Evolutionary conservation across 1,140 invertebrate species (phyloP).

Genomic region (Papilio polyxenes): DNA sequence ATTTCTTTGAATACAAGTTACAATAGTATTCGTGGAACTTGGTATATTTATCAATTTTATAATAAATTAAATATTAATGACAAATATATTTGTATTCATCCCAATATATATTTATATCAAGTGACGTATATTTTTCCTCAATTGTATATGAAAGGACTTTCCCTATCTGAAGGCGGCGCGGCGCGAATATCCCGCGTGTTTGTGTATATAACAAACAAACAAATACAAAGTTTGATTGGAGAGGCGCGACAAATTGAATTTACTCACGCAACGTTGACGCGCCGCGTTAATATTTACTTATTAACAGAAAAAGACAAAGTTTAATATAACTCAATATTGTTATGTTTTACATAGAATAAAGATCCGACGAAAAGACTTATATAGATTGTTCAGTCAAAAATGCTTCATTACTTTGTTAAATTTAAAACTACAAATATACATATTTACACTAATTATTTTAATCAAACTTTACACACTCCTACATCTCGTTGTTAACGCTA

Average conservation of each 20-base stretch:
- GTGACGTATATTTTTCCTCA: not conserved
- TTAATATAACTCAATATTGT: not conserved
- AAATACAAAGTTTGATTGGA: slow-evolving; percentile 13
- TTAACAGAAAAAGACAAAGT: not conserved
- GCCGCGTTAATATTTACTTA: not conserved
- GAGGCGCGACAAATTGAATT: slow-evolving; percentile 1
- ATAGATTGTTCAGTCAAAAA: no score
- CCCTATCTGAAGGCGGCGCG: not conserved
- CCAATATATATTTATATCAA: not conserved
- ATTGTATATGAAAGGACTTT: not conserved
- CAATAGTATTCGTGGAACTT: not conserved
- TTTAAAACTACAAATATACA: no score
- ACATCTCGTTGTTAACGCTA: no score
- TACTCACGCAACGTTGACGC: slow-evolving; percentile 12
- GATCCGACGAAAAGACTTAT: no score
- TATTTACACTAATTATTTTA: no score
- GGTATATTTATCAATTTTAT: not conserved
- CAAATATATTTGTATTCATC: not conserved
- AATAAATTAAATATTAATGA: not conserved
- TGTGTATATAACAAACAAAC: slow-evolving; percentile 6
- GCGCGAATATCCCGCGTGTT: not conserved
- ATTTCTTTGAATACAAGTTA: not conserved
- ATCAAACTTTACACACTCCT: no score
- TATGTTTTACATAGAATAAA: not conserved
- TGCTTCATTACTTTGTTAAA: no score